phyloP scores from a whole-genome alignment of 2,113 vertebrate genomes.

The Pimephales promelas region DNA sequence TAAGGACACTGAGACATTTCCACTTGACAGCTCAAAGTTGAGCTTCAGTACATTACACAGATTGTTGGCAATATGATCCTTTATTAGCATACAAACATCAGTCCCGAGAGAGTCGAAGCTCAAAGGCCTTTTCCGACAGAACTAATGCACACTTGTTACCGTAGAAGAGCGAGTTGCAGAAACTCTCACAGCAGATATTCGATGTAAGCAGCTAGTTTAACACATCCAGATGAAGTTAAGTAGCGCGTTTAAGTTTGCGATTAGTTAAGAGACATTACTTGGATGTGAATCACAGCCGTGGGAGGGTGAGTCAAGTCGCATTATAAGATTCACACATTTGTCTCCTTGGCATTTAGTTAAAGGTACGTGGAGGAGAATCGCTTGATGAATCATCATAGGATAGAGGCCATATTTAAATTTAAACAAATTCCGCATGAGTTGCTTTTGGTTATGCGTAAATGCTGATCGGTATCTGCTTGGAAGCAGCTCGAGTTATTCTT shows the following conservation, averaged over 20 bases:
- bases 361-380: constrained; percentile 31
- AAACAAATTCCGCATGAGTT: constrained; percentile 18
- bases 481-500: not conserved
- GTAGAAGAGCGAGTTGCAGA: not conserved
- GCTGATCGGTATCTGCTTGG: not conserved
- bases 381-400: constrained; percentile 47
- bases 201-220: not conserved
- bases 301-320: constrained; percentile 45
- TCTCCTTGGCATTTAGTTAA: constrained; percentile 40
- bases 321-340: constrained; percentile 34
- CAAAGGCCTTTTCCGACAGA: constrained; percentile 11
- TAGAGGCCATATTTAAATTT: constrained; percentile 26
- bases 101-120: not conserved
- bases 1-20: not conserved
- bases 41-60: not conserved
- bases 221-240: constrained; percentile 31
- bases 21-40: constrained; percentile 14
- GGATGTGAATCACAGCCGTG: constrained; percentile 46
- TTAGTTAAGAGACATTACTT: constrained; percentile 36
- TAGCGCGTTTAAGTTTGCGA: constrained; percentile 24
- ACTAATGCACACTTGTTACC: not conserved
- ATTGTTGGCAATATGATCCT: constrained; percentile 14
- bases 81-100: constrained; percentile 18
- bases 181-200: constrained; percentile 8
- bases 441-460: constrained; percentile 2